Evolutionary conservation across 2,797 vertebrate species (phyloP), one percentile per base, ranked within the genome.

Genomic region (Serranus cabrilla): DNA sequence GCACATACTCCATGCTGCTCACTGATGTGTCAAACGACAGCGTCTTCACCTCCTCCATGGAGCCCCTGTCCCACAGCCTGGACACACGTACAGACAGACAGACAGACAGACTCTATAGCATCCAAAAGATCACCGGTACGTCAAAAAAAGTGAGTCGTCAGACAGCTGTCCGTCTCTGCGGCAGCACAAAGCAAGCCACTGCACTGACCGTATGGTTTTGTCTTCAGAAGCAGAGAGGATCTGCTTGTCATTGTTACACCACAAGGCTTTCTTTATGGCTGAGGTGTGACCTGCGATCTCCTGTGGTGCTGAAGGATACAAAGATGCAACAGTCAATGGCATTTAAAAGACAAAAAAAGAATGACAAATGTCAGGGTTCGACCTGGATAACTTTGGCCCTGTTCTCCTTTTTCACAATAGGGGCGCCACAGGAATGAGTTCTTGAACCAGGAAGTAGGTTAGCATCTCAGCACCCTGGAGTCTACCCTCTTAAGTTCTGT

Each of bases 1-100:
- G 94, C 88, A 99, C 76, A 31, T 99, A 99, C 78, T 99, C 98
- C 97, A 99, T 99, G 93, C 97, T 99, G 94, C 97, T 97, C 85
- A 99, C 97, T 1, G 97, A 96, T 63, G 95, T 94, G n/a, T 96
- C 96, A 68, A 99, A 98, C 0, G 91, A 95, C 76, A 99, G 88
- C 0, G 96, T 96, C 78, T 98, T 98, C 87, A 99, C 95, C 74
- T 95, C 95, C 2, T 96, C 96, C 92, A 95, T 95, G 42, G 96
- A 97, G 87, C 78, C 96, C 67, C 96, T 93, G 92, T 99, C 98
- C 98, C 98, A 99, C 25, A 99, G 95, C 67, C 96, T 96, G 74
- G 10, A 66, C 2, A 60, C 0, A 76, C 11, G 66, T 1, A 83
- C 7, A 51, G 11, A 66, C 34, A 61, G 5, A 56, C 40, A 61